Conservation (phyloP, 2,113 vertebrate genomes). For the Lathamus discolor region DNA sequence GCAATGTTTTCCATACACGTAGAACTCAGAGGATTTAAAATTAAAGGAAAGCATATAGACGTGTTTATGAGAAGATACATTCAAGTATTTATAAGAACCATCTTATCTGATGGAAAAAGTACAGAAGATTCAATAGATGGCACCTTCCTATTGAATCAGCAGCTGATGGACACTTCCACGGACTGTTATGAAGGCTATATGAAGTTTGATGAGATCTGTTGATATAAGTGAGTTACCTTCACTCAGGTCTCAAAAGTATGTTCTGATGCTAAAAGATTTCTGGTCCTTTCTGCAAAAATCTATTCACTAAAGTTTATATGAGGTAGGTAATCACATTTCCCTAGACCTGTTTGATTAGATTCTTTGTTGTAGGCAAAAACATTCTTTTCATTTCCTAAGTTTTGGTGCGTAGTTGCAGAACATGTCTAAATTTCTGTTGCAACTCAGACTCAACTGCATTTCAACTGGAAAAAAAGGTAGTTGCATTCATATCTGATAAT, state of each 20-base stretch:
- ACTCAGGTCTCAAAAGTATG: background rate
- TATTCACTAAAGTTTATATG: background rate
- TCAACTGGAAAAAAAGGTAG: background rate
- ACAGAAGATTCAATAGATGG: background rate
- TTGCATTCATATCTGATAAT: background rate
- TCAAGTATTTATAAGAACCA: background rate
- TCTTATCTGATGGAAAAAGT: background rate
- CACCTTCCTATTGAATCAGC: background rate
- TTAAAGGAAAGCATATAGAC: background rate
- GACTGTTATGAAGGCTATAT: rapidly evolving
- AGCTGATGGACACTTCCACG: background rate
- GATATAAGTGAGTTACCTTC: background rate
- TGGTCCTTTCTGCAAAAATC: background rate
- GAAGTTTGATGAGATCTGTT: background rate
- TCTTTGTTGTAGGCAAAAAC: background rate
- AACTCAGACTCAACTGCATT: background rate
- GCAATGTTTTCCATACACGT: background rate
- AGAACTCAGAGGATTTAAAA: background rate
- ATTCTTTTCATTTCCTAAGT: background rate
- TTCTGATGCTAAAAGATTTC: background rate
- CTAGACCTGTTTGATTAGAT: background rate
- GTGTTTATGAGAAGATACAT: background rate
- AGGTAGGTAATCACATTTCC: background rate
- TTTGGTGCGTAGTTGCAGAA: background rate
- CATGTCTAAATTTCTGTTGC: background rate